phyloP scores from a whole-genome alignment of 2,888 invertebrate species.

The Diaphora mendica region DNA sequence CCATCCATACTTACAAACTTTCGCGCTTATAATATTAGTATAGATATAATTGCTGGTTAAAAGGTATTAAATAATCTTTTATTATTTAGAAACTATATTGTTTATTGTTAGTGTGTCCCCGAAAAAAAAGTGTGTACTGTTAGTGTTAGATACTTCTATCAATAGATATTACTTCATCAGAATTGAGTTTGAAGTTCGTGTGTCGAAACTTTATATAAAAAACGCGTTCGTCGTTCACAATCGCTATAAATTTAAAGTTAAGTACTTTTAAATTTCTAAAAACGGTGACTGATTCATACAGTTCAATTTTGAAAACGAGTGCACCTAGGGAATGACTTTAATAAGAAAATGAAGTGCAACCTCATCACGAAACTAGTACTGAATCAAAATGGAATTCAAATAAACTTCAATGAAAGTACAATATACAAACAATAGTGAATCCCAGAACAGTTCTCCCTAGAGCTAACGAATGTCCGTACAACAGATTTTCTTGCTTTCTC shows the following conservation, averaged over 20 bases:
- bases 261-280: not conserved
- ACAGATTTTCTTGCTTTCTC: constrained; percentile 55
- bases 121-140: too few relatives aligned
- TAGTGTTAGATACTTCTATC: too few relatives aligned
- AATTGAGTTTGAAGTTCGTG: too few relatives aligned
- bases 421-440: constrained; percentile 35
- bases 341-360: not conserved
- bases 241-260: not conserved
- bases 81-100: too few relatives aligned
- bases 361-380: constrained; percentile 12
- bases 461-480: constrained; percentile 48
- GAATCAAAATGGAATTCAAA: constrained; percentile 38
- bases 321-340: not conserved
- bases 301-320: not conserved
- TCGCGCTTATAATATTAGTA: too few relatives aligned
- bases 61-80: too few relatives aligned
- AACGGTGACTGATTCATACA: not conserved
- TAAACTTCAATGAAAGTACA: constrained; percentile 38
- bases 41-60: too few relatives aligned
- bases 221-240: not conserved
- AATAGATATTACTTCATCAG: too few relatives aligned
- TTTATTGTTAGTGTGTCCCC: too few relatives aligned
- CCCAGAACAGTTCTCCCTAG: constrained; percentile 39
- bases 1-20: too few relatives aligned
- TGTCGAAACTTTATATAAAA: too few relatives aligned